phyloP scores from a whole-genome alignment of 2,797 vertebrate genomes.

The Caiman crocodilus region DNA sequence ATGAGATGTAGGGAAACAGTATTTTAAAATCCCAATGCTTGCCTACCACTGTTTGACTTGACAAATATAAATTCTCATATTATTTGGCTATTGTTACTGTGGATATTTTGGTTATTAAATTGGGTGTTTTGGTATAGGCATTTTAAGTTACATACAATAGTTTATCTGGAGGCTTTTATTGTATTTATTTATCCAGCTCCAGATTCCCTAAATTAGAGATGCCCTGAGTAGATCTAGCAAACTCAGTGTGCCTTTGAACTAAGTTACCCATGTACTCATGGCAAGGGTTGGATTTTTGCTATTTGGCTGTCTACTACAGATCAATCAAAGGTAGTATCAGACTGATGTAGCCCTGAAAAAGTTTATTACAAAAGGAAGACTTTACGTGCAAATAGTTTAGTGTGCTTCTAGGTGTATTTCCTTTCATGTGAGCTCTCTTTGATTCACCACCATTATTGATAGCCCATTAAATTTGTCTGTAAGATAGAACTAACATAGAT shows the following conservation, averaged over 20 bases:
- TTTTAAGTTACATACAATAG: conserved; percentile 65
- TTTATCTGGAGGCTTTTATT: conserved; percentile 42
- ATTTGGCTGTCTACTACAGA: neutral
- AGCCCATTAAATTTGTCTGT: neutral
- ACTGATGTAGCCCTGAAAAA: neutral
- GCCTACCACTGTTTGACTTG: conserved; percentile 52
- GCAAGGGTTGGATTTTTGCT: neutral
- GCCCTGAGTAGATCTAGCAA: conserved; percentile 38
- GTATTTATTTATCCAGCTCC: conserved; percentile 1
- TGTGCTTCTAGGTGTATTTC: neutral
- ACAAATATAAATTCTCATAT: conserved; percentile 47
- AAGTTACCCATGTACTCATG: neutral
- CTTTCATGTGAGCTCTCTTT: neutral
- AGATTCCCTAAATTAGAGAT: conserved; percentile 39
- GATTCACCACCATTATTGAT: neutral
- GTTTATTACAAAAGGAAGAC: neutral
- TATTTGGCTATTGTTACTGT: conserved; percentile 60
- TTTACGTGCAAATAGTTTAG: neutral
- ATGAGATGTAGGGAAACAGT: conserved; percentile 14
- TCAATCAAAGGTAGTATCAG: neutral
- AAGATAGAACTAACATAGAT: neutral
- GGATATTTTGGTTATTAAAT: conserved; percentile 63
- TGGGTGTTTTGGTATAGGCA: conserved; percentile 67
- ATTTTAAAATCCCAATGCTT: conserved; percentile 49
- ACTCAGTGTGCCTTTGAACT: conserved; percentile 23